Evolutionary conservation across 2,113 vertebrate species (phyloP), one percentile per base, ranked within the genome.

Genomic region (Malurus elegans): DNA sequence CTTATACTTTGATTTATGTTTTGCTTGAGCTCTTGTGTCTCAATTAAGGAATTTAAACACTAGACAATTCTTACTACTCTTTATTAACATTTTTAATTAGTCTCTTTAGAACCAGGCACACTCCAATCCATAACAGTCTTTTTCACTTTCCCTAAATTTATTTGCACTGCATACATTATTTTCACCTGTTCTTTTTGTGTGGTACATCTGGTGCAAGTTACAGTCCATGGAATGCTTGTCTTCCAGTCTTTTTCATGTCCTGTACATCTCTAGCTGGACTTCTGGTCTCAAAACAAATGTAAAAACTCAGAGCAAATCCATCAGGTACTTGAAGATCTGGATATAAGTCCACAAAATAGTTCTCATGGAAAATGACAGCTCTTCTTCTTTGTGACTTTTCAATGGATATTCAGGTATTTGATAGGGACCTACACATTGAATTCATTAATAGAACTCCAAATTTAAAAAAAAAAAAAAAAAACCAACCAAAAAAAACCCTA

Each of bases 1-100:
- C 34, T 85, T 72, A 53, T 3, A 34, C 70, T 80, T 62, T 91
- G 87, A 94, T 92, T 95, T 90, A 74, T 90, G 75, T 34, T 93
- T 93, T 72, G 21, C n/a, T 65, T 54, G 31, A 80, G 34, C 28
- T 93, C 66, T 80, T 50, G 51, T 65, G 67, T 76, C 51, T 88
- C 82, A 67, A 21, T 79, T 83, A 86, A 78, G 42, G 51, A 92
- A 93, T 72, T 90, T 88, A 78, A 95, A 90, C 40, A 67, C 57
- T 74, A 88, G 40, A 62, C 10, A 73, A 78, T 80, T 71, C 72
- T 83, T 86, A 67, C 26, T 29, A 48, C 8, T 54, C 85, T 85
- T 90, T 69, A 65, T 71, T 76, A 73, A 73, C 58, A 76, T 85
- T 95, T 88, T 86, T 32, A 86, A 94, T 57, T 64, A 81, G 31